These are phyloP conservation scores for Pangasianodon gigas DNA, from an alignment of 2,113 vertebrate species.

Conservation along the genomic window DNA sequence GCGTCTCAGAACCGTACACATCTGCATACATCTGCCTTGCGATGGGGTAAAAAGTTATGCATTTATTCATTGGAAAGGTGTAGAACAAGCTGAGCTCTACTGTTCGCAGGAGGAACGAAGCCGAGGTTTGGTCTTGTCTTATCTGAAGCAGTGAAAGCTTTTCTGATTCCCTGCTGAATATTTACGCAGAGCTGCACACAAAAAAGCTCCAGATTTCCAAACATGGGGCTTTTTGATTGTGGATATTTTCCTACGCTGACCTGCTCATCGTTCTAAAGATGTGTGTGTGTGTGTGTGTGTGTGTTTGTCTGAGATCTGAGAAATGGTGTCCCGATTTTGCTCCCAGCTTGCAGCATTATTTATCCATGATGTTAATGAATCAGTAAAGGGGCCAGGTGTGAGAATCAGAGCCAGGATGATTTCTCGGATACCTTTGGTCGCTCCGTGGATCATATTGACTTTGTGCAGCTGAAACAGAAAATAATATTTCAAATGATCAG, in stretches of 20 bases:
- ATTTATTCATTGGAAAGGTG: slow-evolving; percentile 58
- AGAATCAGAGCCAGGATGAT: not conserved
- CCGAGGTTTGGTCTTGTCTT: slow-evolving; percentile 29
- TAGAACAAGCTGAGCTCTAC: slow-evolving; percentile 44
- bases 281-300: slow-evolving; percentile 5
- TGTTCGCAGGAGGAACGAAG: slow-evolving; percentile 29
- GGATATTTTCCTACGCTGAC: slow-evolving; percentile 27
- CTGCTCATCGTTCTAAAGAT: slow-evolving; percentile 18
- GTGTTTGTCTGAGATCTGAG: slow-evolving; percentile 8
- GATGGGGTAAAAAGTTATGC: slow-evolving; percentile 44
- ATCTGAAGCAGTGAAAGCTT: slow-evolving; percentile 39
- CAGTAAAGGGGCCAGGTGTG: not conserved
- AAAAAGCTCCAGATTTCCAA: slow-evolving; percentile 48
- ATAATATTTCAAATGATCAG: not conserved
- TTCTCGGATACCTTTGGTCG: not conserved
- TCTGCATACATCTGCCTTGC: not conserved
- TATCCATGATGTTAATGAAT: not conserved
- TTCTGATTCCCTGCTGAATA: slow-evolving; percentile 42
- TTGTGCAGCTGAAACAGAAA: not conserved
- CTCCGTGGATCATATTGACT: not conserved
- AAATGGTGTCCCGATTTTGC: not conserved
- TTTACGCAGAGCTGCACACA: slow-evolving; percentile 43
- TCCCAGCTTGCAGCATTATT: slow-evolving; percentile 5
- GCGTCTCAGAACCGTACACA: not conserved
- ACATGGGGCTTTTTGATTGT: slow-evolving; percentile 48